Percentiles rank a stretch among this genome's conserved stretches.
Conservation (phyloP, 2,797 vertebrate genomes). For the Prionace glauca region DNA sequence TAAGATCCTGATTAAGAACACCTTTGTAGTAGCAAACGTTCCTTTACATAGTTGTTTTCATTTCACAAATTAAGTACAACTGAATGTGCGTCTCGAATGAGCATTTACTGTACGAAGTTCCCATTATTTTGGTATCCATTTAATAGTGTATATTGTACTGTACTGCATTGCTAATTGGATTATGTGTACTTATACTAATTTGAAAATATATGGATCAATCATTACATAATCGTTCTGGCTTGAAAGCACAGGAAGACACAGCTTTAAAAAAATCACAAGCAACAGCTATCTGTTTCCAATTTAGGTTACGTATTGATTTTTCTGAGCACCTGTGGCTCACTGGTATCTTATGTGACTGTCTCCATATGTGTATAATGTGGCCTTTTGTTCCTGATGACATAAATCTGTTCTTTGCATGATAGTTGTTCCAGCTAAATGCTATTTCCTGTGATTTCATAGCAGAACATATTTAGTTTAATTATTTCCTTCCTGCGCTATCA, state of each 20-base stretch:
- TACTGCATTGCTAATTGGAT: background rate
- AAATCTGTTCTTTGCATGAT: conserved; percentile 37
- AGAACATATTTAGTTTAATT: conserved; percentile 36
- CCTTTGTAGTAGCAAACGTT: background rate
- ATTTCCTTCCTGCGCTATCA: conserved; percentile 37
- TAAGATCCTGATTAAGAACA: background rate
- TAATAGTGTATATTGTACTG: background rate
- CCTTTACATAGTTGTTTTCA: background rate
- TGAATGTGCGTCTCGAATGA: background rate
- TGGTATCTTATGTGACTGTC: conserved; percentile 34
- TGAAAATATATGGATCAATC: background rate
- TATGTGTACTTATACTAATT: background rate
- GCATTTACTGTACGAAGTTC: background rate
- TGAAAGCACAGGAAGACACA: background rate
- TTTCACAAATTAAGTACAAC: background rate
- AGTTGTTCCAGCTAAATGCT: conserved; percentile 35
- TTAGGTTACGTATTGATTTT: conserved; percentile 8
- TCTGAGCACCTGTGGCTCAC: conserved; percentile 18
- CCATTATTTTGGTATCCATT: background rate
- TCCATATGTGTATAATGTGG: conserved; percentile 28
- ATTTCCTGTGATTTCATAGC: conserved; percentile 40
- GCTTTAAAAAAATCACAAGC: background rate
- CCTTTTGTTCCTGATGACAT: conserved; percentile 34
- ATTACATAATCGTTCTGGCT: background rate
- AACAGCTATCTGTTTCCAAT: conserved; percentile 27